Conservation (phyloP, 2,888 invertebrate species). For the Epistrophella euchroma region DNA sequence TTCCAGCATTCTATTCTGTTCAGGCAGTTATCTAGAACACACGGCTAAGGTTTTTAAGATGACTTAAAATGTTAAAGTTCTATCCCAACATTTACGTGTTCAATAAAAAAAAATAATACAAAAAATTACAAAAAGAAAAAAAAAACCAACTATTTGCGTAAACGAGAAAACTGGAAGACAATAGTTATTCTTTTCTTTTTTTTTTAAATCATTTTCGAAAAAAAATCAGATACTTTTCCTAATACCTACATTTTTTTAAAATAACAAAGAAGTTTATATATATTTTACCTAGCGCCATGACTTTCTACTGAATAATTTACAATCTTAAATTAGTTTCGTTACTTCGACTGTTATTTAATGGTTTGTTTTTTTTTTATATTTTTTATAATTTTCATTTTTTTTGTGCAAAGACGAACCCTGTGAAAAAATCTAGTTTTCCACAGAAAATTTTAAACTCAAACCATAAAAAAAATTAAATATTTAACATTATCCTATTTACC, state of each 20-base stretch:
- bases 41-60: background rate
- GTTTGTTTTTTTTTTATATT: background rate
- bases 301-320: conserved; percentile 57
- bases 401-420: conserved; percentile 78
- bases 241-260: conserved; percentile 29
- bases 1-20: no score
- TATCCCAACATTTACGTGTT: conserved; percentile 1
- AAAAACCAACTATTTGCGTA: conserved; percentile 23
- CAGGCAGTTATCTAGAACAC: background rate
- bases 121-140: conserved; percentile 9
- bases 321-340: conserved; percentile 72
- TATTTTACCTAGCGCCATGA: conserved; percentile 21
- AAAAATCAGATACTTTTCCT: conserved; percentile 48
- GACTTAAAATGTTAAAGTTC: background rate
- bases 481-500: conserved; percentile 46
- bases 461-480: conserved; percentile 33
- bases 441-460: conserved; percentile 60
- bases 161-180: conserved; percentile 74
- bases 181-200: conserved; percentile 64
- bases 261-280: conserved; percentile 43
- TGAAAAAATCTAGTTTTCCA: conserved; percentile 72
- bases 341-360: conserved; percentile 54
- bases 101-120: background rate
- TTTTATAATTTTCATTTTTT: conserved; percentile 40
- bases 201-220: conserved; percentile 47